phyloP scores from a whole-genome alignment of 2,113 vertebrate species.

The Cichladusa arquata region DNA sequence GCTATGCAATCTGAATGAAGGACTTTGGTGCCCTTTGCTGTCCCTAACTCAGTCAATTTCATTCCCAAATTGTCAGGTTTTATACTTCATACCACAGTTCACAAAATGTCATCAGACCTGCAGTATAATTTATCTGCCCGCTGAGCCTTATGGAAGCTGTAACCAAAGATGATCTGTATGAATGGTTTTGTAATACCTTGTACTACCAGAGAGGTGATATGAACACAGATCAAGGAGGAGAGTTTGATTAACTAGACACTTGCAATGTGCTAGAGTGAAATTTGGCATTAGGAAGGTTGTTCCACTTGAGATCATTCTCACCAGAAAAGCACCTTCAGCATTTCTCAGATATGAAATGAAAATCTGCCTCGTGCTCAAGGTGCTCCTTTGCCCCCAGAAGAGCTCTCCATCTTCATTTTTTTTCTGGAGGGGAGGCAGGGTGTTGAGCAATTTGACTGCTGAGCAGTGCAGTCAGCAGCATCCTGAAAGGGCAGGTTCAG shows the following conservation, averaged over 20 bases:
- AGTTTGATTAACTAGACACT: background rate
- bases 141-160: background rate
- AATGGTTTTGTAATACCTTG: background rate
- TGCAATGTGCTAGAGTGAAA: background rate
- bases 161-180: background rate
- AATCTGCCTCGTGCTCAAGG: background rate
- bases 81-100: background rate
- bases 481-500: constrained; percentile 34
- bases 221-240: background rate
- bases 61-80: background rate
- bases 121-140: background rate
- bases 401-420: background rate
- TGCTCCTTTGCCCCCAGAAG: constrained; percentile 18
- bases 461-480: constrained; percentile 18
- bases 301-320: background rate
- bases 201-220: background rate
- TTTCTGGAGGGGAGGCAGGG: constrained; percentile 43
- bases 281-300: background rate
- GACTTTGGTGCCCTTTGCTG: background rate
- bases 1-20: background rate
- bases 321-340: constrained; percentile 20
- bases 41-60: background rate
- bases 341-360: background rate
- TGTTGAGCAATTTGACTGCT: constrained; percentile 22
- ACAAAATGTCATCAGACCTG: background rate